Evolutionary conservation across 2,113 vertebrate species (phyloP), one percentile per base, ranked within the genome.

Genomic region (Pteruthius melanotis): DNA sequence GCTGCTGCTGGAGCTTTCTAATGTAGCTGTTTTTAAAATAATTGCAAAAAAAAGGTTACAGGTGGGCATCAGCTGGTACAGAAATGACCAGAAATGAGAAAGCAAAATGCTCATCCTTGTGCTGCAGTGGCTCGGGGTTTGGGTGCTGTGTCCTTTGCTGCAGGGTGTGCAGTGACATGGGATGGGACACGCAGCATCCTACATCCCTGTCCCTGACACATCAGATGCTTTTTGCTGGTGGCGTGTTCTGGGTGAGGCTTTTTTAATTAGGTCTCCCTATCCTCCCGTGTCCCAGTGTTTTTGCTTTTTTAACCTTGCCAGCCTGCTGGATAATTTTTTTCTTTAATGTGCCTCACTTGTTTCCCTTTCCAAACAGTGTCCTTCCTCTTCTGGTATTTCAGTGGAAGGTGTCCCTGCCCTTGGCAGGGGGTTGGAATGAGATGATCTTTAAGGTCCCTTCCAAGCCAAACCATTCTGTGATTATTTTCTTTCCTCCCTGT

Each of bases 251-350:
- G 21, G 23, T 70, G 74, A 88, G 65, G 83, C 65, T 85, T 52
- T 37, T 88, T 56, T 61, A 87, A 66, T 42, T 78, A 74, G 23
- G 31, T 66, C 70, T 90, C 86, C 30, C 0, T 56, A 6, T 81
- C 50, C 64, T 89, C 35, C 6, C 0, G 0, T 64, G 65, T 69
- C 83, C 14, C 37, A 5, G 27, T 12, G 21, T 3, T 63, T 92
- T 83, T 77, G 72, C 18, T 52, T 74, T 69, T 81, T 82, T 85
- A 87, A 75, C 74, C 52, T 82, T 85, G 69, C 79, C 65, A 70
- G 47, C 37, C 83, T 82, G 60, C 18, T 64, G 87, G 70, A 6
- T 83, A 22, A 23, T 74, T 82, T 57, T 90, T 94, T 50, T 81
- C 66, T 79, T 83, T 64, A 5, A 71, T 49, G n/a, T 24, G 30